Evolutionary conservation across 2,113 vertebrate genomes (phyloP).

Genomic region (Phoenicopterus ruber): DNA sequence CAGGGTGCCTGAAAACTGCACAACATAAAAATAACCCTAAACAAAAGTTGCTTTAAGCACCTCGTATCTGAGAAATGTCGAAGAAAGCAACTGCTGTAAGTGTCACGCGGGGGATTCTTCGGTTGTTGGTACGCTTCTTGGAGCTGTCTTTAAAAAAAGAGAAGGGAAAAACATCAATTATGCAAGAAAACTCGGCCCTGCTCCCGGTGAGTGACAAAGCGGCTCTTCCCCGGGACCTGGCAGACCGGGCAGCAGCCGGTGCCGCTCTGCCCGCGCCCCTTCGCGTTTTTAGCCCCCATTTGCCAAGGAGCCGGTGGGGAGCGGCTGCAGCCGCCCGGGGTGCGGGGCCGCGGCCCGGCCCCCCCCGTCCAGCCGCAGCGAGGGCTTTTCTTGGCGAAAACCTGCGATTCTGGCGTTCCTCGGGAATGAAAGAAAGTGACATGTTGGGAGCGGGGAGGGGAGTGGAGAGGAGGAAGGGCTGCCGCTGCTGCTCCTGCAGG

Average conservation of each 20-base stretch:
- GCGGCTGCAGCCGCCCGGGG: neutral
- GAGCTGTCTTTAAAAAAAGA: neutral
- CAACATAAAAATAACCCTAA: neutral
- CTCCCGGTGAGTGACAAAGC: neutral
- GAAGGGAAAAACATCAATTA: neutral
- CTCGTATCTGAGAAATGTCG: neutral
- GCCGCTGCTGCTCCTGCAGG: neutral
- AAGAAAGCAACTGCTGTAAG: neutral
- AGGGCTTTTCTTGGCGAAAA: neutral
- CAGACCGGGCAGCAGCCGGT: neutral
- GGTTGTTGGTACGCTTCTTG: neutral
- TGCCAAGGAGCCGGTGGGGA: neutral
- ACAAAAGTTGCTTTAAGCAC: neutral
- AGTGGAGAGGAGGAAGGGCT: neutral
- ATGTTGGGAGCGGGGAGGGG: neutral
- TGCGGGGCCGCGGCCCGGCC: neutral
- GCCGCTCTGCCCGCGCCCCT: neutral
- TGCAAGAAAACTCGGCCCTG: neutral
- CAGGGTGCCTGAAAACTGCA: neutral
- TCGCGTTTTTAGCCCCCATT: neutral
- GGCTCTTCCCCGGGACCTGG: neutral
- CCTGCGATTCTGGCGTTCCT: neutral
- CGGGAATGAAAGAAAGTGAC: conserved; percentile 26
- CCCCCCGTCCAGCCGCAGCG: neutral
- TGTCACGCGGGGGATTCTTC: neutral